These are phyloP conservation scores for Omphaloscelis lunosa DNA, from an alignment of 2,888 invertebrate species.

Conservation along the genomic window DNA sequence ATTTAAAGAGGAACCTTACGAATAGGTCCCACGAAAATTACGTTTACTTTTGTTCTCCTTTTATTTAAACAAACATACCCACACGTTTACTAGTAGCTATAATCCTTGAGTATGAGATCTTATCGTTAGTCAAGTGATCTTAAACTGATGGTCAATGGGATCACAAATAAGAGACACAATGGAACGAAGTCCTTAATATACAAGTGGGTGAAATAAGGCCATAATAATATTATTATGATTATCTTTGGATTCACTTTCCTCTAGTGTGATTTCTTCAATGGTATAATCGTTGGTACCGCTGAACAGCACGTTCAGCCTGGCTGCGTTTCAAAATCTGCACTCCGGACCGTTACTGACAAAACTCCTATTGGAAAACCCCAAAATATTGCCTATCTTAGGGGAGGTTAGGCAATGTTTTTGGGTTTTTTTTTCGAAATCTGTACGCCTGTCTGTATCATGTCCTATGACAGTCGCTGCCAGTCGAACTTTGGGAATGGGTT, in stretches of 20 bases:
- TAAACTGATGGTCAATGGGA: slow-evolving; percentile 28
- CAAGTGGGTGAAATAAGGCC: slow-evolving; percentile 28
- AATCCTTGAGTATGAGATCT: not conserved
- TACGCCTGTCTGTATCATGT: no score
- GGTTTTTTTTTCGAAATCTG: not conserved
- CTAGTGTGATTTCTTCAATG: no score
- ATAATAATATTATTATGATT: slow-evolving; percentile 17
- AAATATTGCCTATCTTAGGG: no score
- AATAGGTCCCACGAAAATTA: not conserved
- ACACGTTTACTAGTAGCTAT: not conserved
- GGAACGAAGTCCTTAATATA: slow-evolving; percentile 1
- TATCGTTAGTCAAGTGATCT: slow-evolving; percentile 21
- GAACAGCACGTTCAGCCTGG: no score
- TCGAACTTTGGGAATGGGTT: not conserved
- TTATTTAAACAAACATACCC: not conserved
- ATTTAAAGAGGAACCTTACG: not conserved
- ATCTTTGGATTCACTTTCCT: not conserved
- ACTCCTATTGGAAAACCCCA: no score
- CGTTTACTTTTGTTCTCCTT: not conserved
- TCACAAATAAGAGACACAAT: slow-evolving; percentile 36
- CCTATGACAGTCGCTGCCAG: not conserved
- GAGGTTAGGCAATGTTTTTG: not conserved
- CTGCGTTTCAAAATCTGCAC: no score
- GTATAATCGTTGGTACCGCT: not conserved
- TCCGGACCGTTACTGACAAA: no score